Conservation (phyloP, 2,113 vertebrate species). For the Chlorodrepanis virens region DNA sequence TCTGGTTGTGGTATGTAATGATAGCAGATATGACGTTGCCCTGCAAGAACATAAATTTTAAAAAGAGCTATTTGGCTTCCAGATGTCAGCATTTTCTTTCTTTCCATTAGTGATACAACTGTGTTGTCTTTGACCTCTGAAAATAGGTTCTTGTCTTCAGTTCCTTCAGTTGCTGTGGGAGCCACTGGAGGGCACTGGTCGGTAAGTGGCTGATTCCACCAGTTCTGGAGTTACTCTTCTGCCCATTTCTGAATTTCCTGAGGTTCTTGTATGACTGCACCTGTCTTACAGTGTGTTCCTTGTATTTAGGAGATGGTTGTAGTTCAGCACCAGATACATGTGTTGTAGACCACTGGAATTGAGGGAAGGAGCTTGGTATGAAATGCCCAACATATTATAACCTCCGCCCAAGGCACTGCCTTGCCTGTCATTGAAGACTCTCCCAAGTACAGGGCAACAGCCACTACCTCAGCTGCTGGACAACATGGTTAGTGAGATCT, state of each 20-base stretch:
- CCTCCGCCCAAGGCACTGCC: background rate
- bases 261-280: background rate
- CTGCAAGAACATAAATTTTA: background rate
- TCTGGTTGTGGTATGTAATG: background rate
- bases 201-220: background rate
- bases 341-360: background rate
- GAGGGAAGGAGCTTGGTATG: background rate
- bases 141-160: background rate
- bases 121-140: background rate
- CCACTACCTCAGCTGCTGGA: background rate
- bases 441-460: background rate
- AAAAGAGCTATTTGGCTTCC: background rate
- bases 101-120: background rate
- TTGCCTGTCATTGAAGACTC: background rate
- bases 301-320: background rate
- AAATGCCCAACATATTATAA: background rate
- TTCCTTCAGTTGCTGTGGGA: background rate
- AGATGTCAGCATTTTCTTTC: background rate
- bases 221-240: background rate
- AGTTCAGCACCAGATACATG: background rate
- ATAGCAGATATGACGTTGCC: background rate
- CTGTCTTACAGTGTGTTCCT: background rate
- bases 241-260: background rate
- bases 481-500: background rate
- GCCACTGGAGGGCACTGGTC: slow-evolving; percentile 45